A percentile compares a stretch with the other conserved stretches of the same genome.
Conservation (phyloP, 2,888 invertebrate species). For the Sesia bembeciformis region DNA sequence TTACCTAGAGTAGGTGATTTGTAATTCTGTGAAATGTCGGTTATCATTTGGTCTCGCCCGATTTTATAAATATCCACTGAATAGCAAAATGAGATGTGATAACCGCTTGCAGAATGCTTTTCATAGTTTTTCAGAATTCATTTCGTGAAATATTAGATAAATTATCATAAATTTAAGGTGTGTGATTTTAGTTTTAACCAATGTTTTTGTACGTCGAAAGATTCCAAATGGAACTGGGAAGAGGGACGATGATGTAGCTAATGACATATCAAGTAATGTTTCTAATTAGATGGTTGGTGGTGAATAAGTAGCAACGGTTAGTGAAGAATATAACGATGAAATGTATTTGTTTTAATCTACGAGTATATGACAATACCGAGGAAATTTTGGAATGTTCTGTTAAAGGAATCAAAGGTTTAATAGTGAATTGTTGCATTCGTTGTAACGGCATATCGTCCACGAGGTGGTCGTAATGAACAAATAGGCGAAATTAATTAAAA, state of each 20-base stretch:
- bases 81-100: conserved; percentile 6
- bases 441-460: conserved; percentile 64
- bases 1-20: conserved; percentile 8
- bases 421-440: conserved; percentile 56
- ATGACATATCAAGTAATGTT: conserved; percentile 71
- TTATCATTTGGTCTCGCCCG: conserved; percentile 10
- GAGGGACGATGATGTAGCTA: conserved; percentile 51
- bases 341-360: conserved; percentile 40
- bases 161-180: conserved; percentile 47
- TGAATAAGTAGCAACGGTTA: conserved; percentile 40
- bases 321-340: conserved; percentile 31
- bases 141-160: not conserved
- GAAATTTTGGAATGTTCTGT: conserved; percentile 53
- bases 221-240: conserved; percentile 61
- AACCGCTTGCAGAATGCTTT: not conserved
- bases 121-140: not conserved
- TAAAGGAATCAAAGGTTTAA: conserved; percentile 61
- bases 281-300: conserved; percentile 40
- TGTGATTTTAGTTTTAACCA: conserved; percentile 59
- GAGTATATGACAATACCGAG: conserved; percentile 58
- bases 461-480: conserved; percentile 49
- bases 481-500: conserved; percentile 35
- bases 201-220: conserved; percentile 58
- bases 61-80: conserved; percentile 2
- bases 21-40: conserved; percentile 6